Evolutionary conservation across 1,140 invertebrate species (phyloP), one percentile per base, ranked within the genome.

Genomic region (Formica selysi): DNA sequence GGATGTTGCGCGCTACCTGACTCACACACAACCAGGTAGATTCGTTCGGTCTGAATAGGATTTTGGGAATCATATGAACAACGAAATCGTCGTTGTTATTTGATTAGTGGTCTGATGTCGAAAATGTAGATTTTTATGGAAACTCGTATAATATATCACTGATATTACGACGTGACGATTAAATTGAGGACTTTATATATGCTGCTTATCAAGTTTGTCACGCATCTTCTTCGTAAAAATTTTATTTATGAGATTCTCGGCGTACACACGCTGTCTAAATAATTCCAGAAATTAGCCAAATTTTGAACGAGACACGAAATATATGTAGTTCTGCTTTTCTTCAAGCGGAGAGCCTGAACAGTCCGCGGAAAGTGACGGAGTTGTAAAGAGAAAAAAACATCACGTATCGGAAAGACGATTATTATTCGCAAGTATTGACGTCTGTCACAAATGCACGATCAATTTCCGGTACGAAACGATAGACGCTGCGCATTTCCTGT

Each of bases 381-480:
- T 81, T 68, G 38, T n/a, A 44, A 61, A 26, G 22, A 81, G 36
- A 54, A 81, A 73, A 54, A 81, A 73, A 61, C 38, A 29, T 81
- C 67, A 16, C 64, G 48, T 48, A 29, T 68, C 29, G 26, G 22
- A 41, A 22, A 16, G 11, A 19, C 32, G 44, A 2, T 51, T 19
- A n/a, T 59, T 68, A 41, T 74, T 16, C 26, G 26, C 19, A 38
- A 16, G 16, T 38, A 79, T 16, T 38, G 62, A 76, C 61, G 61
- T 76, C 57, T 51, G 44, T 62, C 61, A 74, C 48, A 61, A 74
- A 79, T 73, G 38, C 32, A 48, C 67, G 67, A 79, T 83, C 78
- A 86, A 90, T 89, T 90, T 86, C 85, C 78, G 67, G 41, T 32
- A 54, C 19, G 57, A 73, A 83, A 48, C 36, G 51, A 51, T 73